Conservation (phyloP, 2,888 invertebrate genomes). For the Aphodius sticticus region DNA sequence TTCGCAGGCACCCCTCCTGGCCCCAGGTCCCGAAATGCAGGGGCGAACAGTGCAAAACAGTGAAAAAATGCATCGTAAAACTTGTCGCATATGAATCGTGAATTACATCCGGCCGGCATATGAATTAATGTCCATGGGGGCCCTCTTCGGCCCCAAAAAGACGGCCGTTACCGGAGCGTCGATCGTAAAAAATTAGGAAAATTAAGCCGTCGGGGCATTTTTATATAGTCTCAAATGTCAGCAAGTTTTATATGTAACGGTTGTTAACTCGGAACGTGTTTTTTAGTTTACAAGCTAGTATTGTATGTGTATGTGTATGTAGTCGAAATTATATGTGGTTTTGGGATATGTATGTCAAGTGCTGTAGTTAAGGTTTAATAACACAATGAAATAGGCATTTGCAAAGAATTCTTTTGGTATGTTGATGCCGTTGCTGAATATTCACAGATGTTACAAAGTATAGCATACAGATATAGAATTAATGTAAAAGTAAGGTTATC, state of each 20-base stretch:
- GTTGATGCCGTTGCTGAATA: too few relatives aligned
- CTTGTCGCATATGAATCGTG: constrained; percentile 54
- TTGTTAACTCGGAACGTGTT: not conserved
- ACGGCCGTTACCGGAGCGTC: not conserved
- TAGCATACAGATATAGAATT: too few relatives aligned
- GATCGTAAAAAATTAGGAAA: not conserved
- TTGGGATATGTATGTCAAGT: too few relatives aligned
- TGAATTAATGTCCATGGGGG: not conserved
- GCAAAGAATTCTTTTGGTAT: too few relatives aligned
- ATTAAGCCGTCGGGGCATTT: constrained; percentile 4
- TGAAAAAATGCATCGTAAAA: constrained; percentile 50
- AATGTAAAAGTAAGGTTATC: too few relatives aligned
- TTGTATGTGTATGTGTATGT: too few relatives aligned
- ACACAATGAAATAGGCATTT: too few relatives aligned
- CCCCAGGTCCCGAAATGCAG: constrained; percentile 45
- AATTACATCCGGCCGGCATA: constrained; percentile 46
- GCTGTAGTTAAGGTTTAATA: too few relatives aligned
- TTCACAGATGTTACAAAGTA: too few relatives aligned
- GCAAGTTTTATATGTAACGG: not conserved
- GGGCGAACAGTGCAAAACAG: constrained; percentile 48
- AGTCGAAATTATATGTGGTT: too few relatives aligned
- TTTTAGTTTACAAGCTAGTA: not conserved
- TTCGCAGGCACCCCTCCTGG: not conserved
- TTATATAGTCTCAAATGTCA: not conserved
- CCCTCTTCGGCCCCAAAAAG: not conserved